Conservation (phyloP, 1,140 invertebrate species). For the Spodoptera frugiperda region DNA sequence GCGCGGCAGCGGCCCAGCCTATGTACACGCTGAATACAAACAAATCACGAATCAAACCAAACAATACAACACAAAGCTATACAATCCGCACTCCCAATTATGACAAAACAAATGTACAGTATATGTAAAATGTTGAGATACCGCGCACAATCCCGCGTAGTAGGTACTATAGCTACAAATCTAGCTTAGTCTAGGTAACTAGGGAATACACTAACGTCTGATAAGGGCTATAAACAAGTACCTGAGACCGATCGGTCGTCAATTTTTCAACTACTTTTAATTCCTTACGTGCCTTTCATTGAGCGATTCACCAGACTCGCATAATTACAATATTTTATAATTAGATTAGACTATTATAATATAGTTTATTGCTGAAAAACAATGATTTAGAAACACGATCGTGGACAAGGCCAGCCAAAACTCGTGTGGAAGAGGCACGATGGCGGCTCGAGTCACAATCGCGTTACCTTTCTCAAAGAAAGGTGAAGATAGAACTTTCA, state of each 20-base stretch:
- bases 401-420: background rate
- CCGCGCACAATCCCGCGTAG: constrained; percentile 50
- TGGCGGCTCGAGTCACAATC: background rate
- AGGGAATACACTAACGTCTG: constrained; percentile 65
- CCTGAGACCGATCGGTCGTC: constrained; percentile 50
- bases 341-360: constrained; percentile 51
- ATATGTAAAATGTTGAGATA: constrained; percentile 13
- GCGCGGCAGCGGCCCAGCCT: constrained; percentile 46
- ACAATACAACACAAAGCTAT: constrained; percentile 5
- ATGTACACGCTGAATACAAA: constrained; percentile 33
- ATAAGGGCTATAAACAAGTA: constrained; percentile 61
- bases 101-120: background rate
- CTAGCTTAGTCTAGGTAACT: constrained; percentile 70
- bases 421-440: background rate
- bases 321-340: constrained; percentile 50
- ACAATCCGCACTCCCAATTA: background rate
- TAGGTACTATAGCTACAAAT: constrained; percentile 57
- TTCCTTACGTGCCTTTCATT: constrained; percentile 80
- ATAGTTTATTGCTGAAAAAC: constrained; percentile 73
- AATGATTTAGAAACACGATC: constrained; percentile 50
- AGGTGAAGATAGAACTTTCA: constrained; percentile 66
- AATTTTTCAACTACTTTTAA: constrained; percentile 73
- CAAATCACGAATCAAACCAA: no score
- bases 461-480: constrained; percentile 58
- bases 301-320: constrained; percentile 72